Base-by-base conservation (phyloP, 1,140 invertebrate genomes). In the Brachionus rotundiformis region DNA sequence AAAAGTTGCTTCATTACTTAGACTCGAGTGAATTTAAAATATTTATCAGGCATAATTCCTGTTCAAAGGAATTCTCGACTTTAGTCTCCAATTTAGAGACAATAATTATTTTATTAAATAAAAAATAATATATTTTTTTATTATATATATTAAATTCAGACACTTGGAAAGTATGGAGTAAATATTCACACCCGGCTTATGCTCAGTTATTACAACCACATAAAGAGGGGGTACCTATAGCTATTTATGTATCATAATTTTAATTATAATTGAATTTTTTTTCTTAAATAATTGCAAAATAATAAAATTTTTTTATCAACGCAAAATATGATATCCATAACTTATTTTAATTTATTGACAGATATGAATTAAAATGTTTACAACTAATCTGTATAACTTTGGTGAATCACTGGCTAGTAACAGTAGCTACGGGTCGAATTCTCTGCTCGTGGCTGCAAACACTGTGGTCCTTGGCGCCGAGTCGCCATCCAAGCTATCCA, bases 341-440 rank as follows among this genome's bases (percentile, higher is more conserved):
- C n/a, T 63, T 29, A 8, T 61, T 63, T 31, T 39, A 36, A 63
- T 63, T 54, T 54, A 19, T 54, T 54, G 47, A 54, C 47, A 54
- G 47, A 54, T 54, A 54, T 54, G 47, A 54, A 54, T 23, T 36
- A 16, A 68, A 68, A 68, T 68, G 63, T 68, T 68, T n/a, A 8
- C 63, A 11, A 31, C 63, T 68, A 68, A 68, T 68, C 8, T 33
- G 29, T 36, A 68, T 33, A 68, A 36, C n/a, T 36, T 36, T 68
- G 63, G 63, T 16, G 63, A 68, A 36, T 68, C 63, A 19, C 29
- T 68, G 29, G 31, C 29, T 8, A 68, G 63, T 33, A 77, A 49
- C 23, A 79, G 76, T 27, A 79, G 76, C 54, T 29, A 33, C 10
- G 59, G 59, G 3, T 79, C 76, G 36, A 77, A 23, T 59, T 79